A percentile compares a stretch with the other conserved stretches of the same genome.
Conservation (phyloP, 2,888 invertebrate genomes). For the Cataglyphis livida region DNA sequence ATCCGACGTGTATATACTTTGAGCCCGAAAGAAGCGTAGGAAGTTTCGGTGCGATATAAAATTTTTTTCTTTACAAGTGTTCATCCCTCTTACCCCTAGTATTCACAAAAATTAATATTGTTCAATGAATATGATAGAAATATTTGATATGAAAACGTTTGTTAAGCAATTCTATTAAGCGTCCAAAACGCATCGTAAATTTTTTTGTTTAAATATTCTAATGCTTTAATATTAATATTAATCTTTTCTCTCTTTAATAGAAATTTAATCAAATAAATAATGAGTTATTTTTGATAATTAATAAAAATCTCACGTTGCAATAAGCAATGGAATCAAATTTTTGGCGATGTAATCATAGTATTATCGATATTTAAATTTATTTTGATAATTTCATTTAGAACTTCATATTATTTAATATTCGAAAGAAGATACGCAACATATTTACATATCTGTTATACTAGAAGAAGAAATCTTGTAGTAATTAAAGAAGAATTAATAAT, state of each 20-base stretch:
- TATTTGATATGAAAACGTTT: neutral
- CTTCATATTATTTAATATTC: neutral
- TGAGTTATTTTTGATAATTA: neutral
- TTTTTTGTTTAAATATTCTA: neutral
- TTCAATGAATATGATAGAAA: constrained; percentile 2
- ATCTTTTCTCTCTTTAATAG: neutral
- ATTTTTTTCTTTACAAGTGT: constrained; percentile 50
- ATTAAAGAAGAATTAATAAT: neutral
- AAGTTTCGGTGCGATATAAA: constrained; percentile 58
- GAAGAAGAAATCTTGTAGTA: neutral
- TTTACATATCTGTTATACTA: neutral
- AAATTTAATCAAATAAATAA: neutral
- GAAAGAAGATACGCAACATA: neutral
- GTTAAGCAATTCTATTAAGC: neutral
- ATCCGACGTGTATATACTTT: constrained; percentile 69
- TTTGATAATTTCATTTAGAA: neutral
- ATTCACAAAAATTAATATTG: constrained; percentile 29
- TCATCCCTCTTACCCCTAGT: constrained; percentile 29
- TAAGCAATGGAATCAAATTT: neutral
- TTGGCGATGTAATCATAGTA: neutral
- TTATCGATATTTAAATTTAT: neutral
- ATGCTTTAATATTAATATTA: neutral
- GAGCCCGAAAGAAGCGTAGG: constrained; percentile 62
- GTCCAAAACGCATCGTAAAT: neutral
- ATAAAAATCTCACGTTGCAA: neutral